Conservation (phyloP, 1,140 invertebrate genomes). For the Varroa destructor region DNA sequence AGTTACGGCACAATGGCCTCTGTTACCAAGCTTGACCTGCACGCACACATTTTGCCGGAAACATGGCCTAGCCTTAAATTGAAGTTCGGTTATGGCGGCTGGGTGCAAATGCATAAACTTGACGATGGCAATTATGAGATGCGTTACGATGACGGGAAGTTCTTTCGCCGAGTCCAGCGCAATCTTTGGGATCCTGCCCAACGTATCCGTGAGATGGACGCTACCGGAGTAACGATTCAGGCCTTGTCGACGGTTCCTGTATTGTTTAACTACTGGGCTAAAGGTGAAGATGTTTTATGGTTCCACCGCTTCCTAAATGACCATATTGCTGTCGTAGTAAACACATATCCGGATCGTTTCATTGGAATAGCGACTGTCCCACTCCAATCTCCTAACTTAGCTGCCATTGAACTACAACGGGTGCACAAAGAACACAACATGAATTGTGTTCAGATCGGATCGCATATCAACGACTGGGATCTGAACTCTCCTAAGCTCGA, state of each 20-base stretch:
- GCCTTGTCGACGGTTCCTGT: constrained; percentile 53
- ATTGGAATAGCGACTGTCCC: constrained; percentile 50
- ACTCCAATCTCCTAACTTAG: constrained; percentile 47
- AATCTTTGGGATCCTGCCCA: constrained; percentile 47
- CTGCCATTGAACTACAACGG: constrained; percentile 46
- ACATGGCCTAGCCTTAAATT: constrained; percentile 47
- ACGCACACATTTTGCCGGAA: constrained; percentile 48
- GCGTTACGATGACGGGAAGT: constrained; percentile 47
- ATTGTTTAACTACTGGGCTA: constrained; percentile 54
- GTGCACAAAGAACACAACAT: constrained; percentile 46
- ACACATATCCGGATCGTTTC: constrained; percentile 44
- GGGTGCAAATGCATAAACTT: constrained; percentile 45
- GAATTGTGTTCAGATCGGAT: constrained; percentile 48
- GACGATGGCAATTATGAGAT: constrained; percentile 40
- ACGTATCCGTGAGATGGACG: constrained; percentile 44
- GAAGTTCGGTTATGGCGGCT: constrained; percentile 50
- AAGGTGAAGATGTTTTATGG: constrained; percentile 46
- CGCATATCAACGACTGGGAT: constrained; percentile 51
- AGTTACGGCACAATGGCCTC: not conserved
- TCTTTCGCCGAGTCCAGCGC: constrained; percentile 47
- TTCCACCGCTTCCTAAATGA: constrained; percentile 47
- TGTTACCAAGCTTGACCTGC: constrained; percentile 46
- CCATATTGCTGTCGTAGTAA: constrained; percentile 44
- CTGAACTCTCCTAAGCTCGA: constrained; percentile 46
- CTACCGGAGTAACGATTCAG: constrained; percentile 46